Conservation (phyloP, 2,888 invertebrate genomes). For the Heliconius ethilla region DNA sequence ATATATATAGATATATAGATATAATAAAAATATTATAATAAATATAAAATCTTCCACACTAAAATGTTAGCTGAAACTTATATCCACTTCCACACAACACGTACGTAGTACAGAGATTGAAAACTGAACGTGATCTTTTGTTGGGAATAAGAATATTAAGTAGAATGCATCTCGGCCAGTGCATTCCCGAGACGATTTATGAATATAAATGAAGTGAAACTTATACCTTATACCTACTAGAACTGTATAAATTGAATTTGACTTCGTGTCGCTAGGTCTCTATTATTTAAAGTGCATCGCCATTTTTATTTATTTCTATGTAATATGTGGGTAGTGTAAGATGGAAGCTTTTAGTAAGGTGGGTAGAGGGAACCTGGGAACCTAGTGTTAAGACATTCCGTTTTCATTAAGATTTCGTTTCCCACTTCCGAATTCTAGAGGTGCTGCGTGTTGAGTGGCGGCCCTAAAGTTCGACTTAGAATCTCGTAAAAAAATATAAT, state of each 20-base stretch:
- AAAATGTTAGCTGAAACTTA: slow-evolving; percentile 19
- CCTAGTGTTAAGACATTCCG: too few species aligned
- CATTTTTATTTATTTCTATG: slow-evolving; percentile 6
- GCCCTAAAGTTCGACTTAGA: too few species aligned
- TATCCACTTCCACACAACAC: slow-evolving; percentile 24
- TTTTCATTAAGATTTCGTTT: too few species aligned
- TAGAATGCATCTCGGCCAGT: slow-evolving; percentile 38
- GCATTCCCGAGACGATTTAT: slow-evolving; percentile 43
- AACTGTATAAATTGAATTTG: slow-evolving; percentile 31
- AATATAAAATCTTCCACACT: slow-evolving; percentile 1
- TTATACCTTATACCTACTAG: slow-evolving; percentile 36
- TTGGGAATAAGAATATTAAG: slow-evolving; percentile 39
- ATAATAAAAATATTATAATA: background rate
- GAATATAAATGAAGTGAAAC: slow-evolving; percentile 43
- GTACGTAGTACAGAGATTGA: slow-evolving; percentile 32
- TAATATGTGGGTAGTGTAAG: background rate
- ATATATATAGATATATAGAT: background rate
- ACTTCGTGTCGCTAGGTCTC: slow-evolving; percentile 25
- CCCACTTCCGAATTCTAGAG: too few species aligned
- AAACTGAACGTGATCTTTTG: slow-evolving; percentile 33
- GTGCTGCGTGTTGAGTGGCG: too few species aligned
- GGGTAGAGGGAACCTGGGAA: background rate
- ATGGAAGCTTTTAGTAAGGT: background rate
- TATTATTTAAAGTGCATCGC: background rate
- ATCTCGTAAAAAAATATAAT: too few species aligned